Base-by-base conservation (phyloP, 2,113 vertebrate genomes). In the Benitochromis conjunctus region DNA sequence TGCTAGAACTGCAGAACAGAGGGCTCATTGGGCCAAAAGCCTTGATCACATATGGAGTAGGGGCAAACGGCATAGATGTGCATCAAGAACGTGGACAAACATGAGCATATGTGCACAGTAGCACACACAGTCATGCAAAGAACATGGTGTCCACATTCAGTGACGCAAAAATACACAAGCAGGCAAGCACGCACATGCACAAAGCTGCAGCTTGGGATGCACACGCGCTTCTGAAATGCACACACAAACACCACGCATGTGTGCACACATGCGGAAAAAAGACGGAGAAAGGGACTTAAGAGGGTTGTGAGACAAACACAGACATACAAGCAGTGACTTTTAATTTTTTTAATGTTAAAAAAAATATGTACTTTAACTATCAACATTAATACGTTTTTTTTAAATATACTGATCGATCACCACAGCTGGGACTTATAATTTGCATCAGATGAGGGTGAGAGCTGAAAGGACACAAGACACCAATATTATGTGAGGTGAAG, bases 1-100 rank as follows among this genome's bases (percentile, higher is more conserved):
- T 76, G 81, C 60, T 79, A 64, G 77, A 93, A 79, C 55, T 79
- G 66, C 43, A 80, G 85, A 91, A 81, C 87, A 88, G 89, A 60
- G 89, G 66, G 64, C 66, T 93, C 69, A 60, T 82, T n/a, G 24
- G 82, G 85, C 82, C 57, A 82, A 41, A 77, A 62, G 60, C 55
- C 88, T 74, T 77, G 41, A 36, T 38, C 58, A 84, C 78, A 80
- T 82, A 54, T 58, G 9, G 31, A 86, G 64, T 11, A 14, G 21
- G n/a, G 21, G 10, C 26, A 21, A 80, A 79, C 7, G 14, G 38
- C 41, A 48, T 53, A 77, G 58, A 74, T 76, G 18, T 60, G n/a
- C 36, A 48, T 26, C 60, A 43, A 55, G 31, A 55, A 55, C 11
- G 6, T 34, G 12, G 31, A 54, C 51, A 54, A 53, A 34, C 5